Percentiles rank a stretch among this genome's conserved stretches.
Conservation (phyloP, 2,797 vertebrate species). For the Tokudaia tokunoshimensis region DNA sequence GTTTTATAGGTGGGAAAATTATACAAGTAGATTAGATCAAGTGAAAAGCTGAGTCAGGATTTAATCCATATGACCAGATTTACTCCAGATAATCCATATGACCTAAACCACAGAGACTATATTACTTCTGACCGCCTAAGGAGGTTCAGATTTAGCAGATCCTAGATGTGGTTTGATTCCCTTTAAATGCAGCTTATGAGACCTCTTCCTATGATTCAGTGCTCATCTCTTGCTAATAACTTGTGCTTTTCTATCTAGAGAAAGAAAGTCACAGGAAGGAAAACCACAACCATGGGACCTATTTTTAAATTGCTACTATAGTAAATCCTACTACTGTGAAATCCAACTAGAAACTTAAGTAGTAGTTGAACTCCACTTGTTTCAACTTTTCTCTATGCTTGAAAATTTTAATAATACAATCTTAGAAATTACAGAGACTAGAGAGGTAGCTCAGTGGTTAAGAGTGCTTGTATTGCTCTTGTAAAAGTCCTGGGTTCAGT, state of each 20-base stretch:
- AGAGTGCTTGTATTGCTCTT: not conserved
- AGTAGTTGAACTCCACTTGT: slow-evolving; percentile 40
- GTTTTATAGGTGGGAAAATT: slow-evolving; percentile 39
- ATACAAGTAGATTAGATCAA: slow-evolving; percentile 52
- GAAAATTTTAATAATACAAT: slow-evolving; percentile 38
- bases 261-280: slow-evolving; percentile 60
- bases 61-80: not conserved
- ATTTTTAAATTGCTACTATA: slow-evolving; percentile 63
- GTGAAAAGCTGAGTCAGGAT: slow-evolving; percentile 39
- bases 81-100: not conserved
- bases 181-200: slow-evolving; percentile 11
- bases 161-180: slow-evolving; percentile 1
- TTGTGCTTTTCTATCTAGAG: slow-evolving; percentile 16
- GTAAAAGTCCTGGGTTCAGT: not conserved
- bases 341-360: slow-evolving; percentile 30
- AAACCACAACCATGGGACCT: not conserved
- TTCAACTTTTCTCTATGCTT: slow-evolving; percentile 58
- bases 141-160: slow-evolving; percentile 32
- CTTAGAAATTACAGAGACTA: not conserved
- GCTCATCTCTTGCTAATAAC: slow-evolving; percentile 42
- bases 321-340: slow-evolving; percentile 42
- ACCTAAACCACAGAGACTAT: not conserved
- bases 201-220: slow-evolving; percentile 18
- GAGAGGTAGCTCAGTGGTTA: not conserved
- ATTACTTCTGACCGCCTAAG: slow-evolving; percentile 21